phyloP scores from a whole-genome alignment of 2,797 vertebrate genomes.

The Falco rusticolus region DNA sequence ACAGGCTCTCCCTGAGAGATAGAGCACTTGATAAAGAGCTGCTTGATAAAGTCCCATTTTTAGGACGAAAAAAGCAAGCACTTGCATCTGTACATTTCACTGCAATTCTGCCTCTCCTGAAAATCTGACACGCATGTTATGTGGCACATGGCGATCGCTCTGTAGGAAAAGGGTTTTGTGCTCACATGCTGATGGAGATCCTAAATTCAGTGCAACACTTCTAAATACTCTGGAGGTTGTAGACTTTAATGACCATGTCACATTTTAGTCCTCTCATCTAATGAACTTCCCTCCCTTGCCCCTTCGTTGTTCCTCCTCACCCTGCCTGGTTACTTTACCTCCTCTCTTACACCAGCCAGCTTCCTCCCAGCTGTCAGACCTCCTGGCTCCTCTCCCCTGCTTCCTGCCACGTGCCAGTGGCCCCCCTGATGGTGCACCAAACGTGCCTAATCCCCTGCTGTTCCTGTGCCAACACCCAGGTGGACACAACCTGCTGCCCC shows the following conservation, averaged over 20 bases:
- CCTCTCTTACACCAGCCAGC: background rate
- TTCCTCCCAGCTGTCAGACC: background rate
- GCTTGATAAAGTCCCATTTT: background rate
- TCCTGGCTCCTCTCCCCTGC: background rate
- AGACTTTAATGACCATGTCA: background rate
- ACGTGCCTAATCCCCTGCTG: background rate
- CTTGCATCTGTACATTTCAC: background rate
- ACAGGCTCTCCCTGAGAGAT: background rate
- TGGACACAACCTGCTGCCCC: background rate
- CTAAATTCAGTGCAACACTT: background rate
- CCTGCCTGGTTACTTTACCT: background rate
- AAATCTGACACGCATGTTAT: background rate
- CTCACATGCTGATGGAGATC: background rate
- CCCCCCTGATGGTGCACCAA: background rate
- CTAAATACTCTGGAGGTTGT: background rate
- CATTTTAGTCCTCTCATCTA: background rate
- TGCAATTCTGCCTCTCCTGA: background rate
- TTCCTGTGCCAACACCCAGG: rapidly evolving
- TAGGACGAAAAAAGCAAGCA: background rate
- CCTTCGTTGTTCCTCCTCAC: background rate
- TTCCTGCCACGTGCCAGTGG: background rate
- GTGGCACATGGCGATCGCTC: background rate
- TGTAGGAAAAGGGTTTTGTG: background rate
- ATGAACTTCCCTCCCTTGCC: background rate
- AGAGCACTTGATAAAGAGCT: background rate